A percentile compares a stretch with the other conserved stretches of the same genome.
Evolutionary conservation across 2,797 vertebrate genomes (phyloP).

Genomic region (Ibycter americanus): DNA sequence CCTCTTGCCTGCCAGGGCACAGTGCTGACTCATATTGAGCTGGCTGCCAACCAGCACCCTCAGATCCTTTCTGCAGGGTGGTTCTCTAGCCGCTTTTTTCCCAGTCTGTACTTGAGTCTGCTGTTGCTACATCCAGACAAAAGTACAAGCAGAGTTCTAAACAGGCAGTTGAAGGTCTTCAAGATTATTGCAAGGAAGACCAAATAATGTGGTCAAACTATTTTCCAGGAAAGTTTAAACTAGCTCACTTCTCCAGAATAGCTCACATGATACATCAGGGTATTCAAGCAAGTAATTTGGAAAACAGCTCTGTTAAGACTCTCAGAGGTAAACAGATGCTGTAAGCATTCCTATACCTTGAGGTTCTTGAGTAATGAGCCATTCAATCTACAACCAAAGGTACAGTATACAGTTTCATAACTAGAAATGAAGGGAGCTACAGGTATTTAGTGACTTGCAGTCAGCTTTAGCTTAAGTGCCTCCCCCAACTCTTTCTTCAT

Average conservation of each 20-base stretch:
- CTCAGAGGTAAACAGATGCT: neutral
- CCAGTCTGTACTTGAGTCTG: neutral
- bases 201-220: neutral
- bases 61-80: neutral
- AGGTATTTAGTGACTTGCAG: neutral
- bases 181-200: neutral
- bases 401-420: neutral
- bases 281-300: neutral
- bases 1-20: neutral
- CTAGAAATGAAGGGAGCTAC: neutral
- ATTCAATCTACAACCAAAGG: neutral
- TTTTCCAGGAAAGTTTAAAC: neutral
- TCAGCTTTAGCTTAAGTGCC: neutral
- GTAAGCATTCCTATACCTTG: neutral
- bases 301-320: neutral
- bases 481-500: neutral
- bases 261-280: neutral
- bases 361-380: neutral
- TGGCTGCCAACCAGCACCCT: rapidly evolving
- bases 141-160: neutral
- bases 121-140: neutral
- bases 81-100: neutral
- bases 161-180: neutral
- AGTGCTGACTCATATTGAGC: neutral
- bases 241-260: neutral